Evolutionary conservation across 2,113 vertebrate genomes (phyloP).

Genomic region (Sigmodon hispidus): DNA sequence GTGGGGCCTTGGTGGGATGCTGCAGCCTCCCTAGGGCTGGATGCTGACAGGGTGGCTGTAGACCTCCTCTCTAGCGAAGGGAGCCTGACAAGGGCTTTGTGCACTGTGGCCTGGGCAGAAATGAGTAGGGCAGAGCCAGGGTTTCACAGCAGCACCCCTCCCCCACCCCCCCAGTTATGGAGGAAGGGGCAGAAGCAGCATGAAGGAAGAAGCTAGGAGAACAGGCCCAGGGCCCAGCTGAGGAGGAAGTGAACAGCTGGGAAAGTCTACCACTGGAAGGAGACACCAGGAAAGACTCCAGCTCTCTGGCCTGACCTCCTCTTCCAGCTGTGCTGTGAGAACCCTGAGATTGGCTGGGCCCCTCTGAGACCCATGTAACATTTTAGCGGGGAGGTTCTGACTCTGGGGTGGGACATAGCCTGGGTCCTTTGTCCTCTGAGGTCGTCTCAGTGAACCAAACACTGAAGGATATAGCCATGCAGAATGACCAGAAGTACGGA

Average conservation of each 20-base stretch:
- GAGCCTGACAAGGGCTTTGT: background rate
- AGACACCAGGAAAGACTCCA: background rate
- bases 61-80: background rate
- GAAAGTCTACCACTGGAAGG: background rate
- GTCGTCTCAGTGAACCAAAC: background rate
- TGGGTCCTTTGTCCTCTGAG: background rate
- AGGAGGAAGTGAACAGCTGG: slow-evolving; percentile 52
- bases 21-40: background rate
- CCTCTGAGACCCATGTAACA: background rate
- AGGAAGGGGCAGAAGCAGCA: background rate
- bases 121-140: background rate
- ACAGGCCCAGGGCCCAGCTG: background rate
- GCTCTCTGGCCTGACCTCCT: background rate
- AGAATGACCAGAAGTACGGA: background rate
- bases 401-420: background rate
- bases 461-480: background rate
- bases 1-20: background rate
- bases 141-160: background rate
- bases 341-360: background rate
- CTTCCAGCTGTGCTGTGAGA: background rate
- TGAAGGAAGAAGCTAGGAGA: slow-evolving; percentile 46
- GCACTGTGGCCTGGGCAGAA: background rate
- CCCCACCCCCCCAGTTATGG: no score
- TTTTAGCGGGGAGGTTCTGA: background rate
- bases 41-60: background rate